Evolutionary conservation across 2,797 vertebrate genomes (phyloP).

Genomic region (Orestias chungarensis): DNA sequence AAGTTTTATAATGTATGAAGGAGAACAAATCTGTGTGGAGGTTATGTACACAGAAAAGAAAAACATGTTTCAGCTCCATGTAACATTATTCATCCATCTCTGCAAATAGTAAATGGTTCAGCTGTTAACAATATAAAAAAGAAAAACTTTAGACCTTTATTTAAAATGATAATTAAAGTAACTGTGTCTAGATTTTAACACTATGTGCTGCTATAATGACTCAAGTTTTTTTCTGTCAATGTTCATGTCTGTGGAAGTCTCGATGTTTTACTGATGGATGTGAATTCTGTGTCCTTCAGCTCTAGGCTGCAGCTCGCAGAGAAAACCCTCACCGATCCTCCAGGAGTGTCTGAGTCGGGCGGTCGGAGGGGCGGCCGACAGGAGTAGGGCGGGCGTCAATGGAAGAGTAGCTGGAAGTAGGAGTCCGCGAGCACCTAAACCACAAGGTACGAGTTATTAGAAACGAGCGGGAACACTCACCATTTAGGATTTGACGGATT

Average conservation of each 20-base stretch:
- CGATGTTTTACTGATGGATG: conserved; percentile 8
- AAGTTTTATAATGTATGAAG: neutral
- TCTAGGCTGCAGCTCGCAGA: conserved; percentile 52
- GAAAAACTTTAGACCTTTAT: no score
- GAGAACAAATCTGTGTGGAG: neutral
- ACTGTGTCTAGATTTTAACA: neutral
- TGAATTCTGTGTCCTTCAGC: conserved; percentile 47
- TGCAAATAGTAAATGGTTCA: neutral
- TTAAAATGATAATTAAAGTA: neutral
- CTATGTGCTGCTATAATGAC: neutral
- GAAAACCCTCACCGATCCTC: conserved; percentile 46
- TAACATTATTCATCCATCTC: neutral
- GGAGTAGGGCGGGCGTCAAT: conserved; percentile 71
- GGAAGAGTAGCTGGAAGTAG: conserved; percentile 71
- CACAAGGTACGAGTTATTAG: conserved; percentile 78
- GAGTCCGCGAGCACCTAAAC: conserved; percentile 67
- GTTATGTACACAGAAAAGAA: neutral
- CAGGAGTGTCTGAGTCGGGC: conserved; percentile 69
- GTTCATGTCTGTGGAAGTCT: neutral
- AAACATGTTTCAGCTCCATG: neutral
- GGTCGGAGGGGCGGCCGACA: conserved; percentile 25
- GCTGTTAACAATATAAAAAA: neutral
- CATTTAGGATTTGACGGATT: no score
- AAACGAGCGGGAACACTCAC: no score
- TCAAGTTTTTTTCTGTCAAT: no score